Conservation (phyloP, 2,113 vertebrate species). For the Dasyurus viverrinus region DNA sequence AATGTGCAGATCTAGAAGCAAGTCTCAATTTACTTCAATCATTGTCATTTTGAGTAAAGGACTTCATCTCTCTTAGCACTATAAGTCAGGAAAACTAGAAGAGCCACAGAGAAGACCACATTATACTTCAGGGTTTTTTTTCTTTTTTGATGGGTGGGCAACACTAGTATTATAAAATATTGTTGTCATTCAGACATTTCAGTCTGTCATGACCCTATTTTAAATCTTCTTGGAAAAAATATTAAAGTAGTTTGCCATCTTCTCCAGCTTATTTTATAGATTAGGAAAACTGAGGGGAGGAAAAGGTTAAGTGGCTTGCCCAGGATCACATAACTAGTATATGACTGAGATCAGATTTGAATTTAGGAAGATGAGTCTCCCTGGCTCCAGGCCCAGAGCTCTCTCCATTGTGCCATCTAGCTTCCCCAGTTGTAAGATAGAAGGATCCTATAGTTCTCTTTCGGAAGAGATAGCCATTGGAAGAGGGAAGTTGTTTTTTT, state of each 20-base stretch:
- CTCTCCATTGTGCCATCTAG: too few relatives aligned
- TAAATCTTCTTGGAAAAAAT: neutral
- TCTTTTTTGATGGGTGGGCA: neutral
- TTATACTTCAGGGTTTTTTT: neutral
- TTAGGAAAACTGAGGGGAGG: neutral
- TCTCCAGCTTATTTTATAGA: neutral
- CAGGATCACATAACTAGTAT: neutral
- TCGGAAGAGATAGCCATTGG: too few relatives aligned
- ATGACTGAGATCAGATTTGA: neutral
- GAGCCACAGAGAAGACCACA: neutral
- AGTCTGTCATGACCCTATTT: neutral
- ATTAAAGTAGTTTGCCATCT: neutral
- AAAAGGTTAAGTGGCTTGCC: neutral
- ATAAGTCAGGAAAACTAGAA: neutral
- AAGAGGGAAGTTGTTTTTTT: too few relatives aligned
- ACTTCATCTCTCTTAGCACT: neutral
- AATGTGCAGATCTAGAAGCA: neutral
- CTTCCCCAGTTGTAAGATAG: too few relatives aligned
- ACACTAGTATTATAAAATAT: neutral
- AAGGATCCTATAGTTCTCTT: too few relatives aligned
- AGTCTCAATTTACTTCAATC: neutral
- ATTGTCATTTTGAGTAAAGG: neutral
- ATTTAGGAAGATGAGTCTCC: too few relatives aligned
- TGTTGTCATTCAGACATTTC: neutral
- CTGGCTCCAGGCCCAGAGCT: too few relatives aligned